Evolutionary conservation across 1,140 invertebrate species (phyloP), one percentile per base, ranked within the genome.

Genomic region (Aphelenchoides fujianensis): DNA sequence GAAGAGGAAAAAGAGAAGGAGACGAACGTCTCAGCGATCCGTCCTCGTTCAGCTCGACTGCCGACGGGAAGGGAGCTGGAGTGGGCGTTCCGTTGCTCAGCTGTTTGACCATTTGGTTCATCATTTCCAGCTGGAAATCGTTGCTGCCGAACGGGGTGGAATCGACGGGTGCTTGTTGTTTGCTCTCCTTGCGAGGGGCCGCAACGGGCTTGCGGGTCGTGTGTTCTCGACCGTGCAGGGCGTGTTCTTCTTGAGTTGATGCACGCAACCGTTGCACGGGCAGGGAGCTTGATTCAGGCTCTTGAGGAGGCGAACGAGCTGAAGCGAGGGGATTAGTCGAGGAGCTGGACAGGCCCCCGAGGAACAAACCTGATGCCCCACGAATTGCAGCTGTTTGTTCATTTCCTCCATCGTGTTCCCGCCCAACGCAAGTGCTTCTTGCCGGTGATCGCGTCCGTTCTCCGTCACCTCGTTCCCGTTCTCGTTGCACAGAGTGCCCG

Each of bases 41-140:
- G 3, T 36, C 34, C 53, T 66, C 63, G 16, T 36, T 34, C 12
- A 36, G 53, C 36, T 66, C 63, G 2, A 66, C 63, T 27, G 19
- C 27, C n/a, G n/a, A 16, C n/a, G 1, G n/a, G 36, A 19, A n/a
- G 28, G n/a, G 19, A n/a, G 37, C 37, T 61, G n/a, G 27, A 36
- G 23, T 36, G 31, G 16, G 37, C 63, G 55, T 7, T 5, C 55
- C 55, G 19, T 59, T 59, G 19, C 19, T 59, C 55, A 59, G 34
- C 7, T 59, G 55, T 19, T 66, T 66, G 31, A 35, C 16, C 59
- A 61, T 61, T 19, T 61, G n/a, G 36, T 61, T 61, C 16, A 61
- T 28, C 16, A 28, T n/a, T n/a, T 61, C 63, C 9, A 66, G 53
- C 9, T 34, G 19, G 12, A 35, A 59, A 59, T 59, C 34, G 55